These are phyloP conservation scores for Protaetia brevitarsis DNA, from an alignment of 1,140 invertebrate genomes.

Conservation along the genomic window DNA sequence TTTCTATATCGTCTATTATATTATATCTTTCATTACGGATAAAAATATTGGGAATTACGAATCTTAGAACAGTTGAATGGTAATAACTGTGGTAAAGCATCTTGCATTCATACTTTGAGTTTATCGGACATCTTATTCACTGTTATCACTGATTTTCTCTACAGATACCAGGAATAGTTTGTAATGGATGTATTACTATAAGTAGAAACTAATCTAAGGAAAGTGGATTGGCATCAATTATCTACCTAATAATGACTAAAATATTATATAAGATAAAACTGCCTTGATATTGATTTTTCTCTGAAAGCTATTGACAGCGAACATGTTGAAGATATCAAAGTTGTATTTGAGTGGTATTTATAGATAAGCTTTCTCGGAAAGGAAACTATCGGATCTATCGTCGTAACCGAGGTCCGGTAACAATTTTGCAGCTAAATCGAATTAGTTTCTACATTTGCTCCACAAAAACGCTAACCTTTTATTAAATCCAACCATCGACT, in stretches of 20 bases:
- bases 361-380: not conserved
- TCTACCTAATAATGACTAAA: not conserved
- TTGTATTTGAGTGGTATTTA: slow-evolving; percentile 6
- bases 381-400: not conserved
- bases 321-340: not conserved
- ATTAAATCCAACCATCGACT: not conserved
- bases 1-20: too few species aligned
- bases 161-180: too few species aligned
- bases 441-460: slow-evolving; percentile 10
- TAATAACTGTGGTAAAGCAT: too few species aligned
- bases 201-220: not conserved
- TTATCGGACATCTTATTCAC: too few species aligned
- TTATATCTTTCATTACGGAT: too few species aligned
- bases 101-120: too few species aligned
- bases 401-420: not conserved
- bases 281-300: not conserved
- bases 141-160: too few species aligned
- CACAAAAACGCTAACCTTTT: not conserved
- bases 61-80: too few species aligned
- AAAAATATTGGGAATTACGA: too few species aligned
- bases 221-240: not conserved
- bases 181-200: too few species aligned
- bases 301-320: not conserved
- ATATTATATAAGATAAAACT: not conserved
- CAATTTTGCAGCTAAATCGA: not conserved